Conservation (phyloP, 1,140 invertebrate species). For the Musca vetustissima region DNA sequence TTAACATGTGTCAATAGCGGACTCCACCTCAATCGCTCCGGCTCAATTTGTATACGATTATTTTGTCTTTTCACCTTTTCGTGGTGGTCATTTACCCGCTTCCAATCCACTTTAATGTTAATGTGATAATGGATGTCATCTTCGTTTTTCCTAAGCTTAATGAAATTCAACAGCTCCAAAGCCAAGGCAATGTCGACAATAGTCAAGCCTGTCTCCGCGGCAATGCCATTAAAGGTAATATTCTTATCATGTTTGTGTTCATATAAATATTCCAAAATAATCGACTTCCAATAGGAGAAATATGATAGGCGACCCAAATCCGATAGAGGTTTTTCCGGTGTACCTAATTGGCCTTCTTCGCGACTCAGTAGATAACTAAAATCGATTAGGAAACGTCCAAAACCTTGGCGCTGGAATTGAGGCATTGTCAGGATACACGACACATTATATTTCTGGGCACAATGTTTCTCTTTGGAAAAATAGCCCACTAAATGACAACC, state of each 20-base stretch:
- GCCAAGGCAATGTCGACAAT: conserved; percentile 88
- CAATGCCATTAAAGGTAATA: conserved; percentile 77
- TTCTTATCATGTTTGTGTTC: conserved; percentile 62
- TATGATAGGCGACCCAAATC: conserved; percentile 94
- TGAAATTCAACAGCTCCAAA: conserved; percentile 81
- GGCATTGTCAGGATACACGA: conserved; percentile 99
- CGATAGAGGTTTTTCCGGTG: conserved; percentile 96
- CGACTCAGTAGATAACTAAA: conserved; percentile 96
- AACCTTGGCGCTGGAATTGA: conserved; percentile 96
- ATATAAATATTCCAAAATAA: conserved; percentile 80
- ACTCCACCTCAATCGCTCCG: conserved; percentile 90
- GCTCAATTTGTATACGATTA: conserved; percentile 77
- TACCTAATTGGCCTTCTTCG: conserved; percentile 91
- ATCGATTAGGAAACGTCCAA: conserved; percentile 95
- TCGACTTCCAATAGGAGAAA: conserved; percentile 94
- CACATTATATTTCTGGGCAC: conserved; percentile 97
- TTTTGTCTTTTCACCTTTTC: conserved; percentile 69
- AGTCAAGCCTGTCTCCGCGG: conserved; percentile 87
- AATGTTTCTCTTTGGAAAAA: conserved; percentile 96
- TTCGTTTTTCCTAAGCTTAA: conserved; percentile 62
- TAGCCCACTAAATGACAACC: conserved; percentile 88
- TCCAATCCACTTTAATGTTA: conserved; percentile 80
- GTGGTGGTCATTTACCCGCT: conserved; percentile 76
- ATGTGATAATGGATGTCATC: conserved; percentile 60
- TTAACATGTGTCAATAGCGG: conserved; percentile 65